A percentile compares a stretch with the other conserved stretches of the same genome.
Evolutionary conservation across 2,888 invertebrate species (phyloP).

Genomic region (Agapetus fuscipes): DNA sequence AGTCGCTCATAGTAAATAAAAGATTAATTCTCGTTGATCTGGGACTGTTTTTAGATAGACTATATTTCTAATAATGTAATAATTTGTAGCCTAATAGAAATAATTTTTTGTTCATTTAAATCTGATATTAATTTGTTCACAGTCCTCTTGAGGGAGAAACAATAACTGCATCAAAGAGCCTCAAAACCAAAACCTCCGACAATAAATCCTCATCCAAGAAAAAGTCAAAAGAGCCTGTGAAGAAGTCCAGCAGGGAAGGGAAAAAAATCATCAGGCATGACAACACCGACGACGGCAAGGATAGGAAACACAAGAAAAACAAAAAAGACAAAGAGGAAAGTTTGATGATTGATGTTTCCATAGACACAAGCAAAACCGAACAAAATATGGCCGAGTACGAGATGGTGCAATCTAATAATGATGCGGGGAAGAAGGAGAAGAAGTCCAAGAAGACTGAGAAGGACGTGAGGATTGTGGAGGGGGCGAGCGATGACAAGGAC

Average conservation of each 20-base stretch:
- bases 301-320: constrained; percentile 23
- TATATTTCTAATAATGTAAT: too few species aligned
- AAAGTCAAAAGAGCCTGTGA: constrained; percentile 29
- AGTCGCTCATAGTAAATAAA: too few species aligned
- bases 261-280: constrained; percentile 10
- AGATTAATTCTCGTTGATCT: too few species aligned
- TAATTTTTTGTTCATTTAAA: too few species aligned
- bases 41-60: too few species aligned
- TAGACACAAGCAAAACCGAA: constrained; percentile 8
- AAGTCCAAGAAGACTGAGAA: constrained; percentile 43
- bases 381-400: constrained; percentile 23
- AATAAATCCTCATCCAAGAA: constrained; percentile 28
- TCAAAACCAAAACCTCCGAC: too few species aligned
- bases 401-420: constrained; percentile 24
- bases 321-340: constrained; percentile 18
- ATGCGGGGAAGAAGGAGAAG: constrained; percentile 33
- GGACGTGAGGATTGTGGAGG: constrained; percentile 27
- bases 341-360: constrained; percentile 27
- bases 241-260: constrained; percentile 24
- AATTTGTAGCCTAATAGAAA: too few species aligned
- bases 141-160: constrained; percentile 8
- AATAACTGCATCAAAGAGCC: too few species aligned
- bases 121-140: too few species aligned
- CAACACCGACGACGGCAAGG: constrained; percentile 16
- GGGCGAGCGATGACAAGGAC: constrained; percentile 24